These are phyloP conservation scores for Zonotrichia leucophrys DNA, from an alignment of 2,113 vertebrate genomes.

Conservation along the genomic window DNA sequence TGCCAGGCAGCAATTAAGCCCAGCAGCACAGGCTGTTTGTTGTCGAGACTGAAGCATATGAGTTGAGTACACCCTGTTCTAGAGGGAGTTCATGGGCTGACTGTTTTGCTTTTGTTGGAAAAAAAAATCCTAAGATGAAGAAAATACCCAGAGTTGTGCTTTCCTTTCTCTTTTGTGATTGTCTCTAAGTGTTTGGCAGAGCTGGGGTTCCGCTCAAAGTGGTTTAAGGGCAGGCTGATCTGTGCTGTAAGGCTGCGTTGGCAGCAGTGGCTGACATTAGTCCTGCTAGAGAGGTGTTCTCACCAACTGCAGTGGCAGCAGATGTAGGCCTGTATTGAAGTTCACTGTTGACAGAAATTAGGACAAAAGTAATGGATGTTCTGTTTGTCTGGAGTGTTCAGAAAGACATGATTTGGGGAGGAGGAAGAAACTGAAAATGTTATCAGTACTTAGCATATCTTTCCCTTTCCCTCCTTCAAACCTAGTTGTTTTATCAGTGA, in stretches of 20 bases:
- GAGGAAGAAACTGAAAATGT: background rate
- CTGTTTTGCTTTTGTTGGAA: background rate
- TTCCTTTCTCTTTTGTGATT: background rate
- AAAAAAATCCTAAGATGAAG: background rate
- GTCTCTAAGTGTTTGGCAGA: background rate
- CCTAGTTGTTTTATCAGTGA: background rate
- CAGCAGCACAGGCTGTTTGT: conserved; percentile 23
- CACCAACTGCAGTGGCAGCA: background rate
- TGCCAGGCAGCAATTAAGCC: conserved; percentile 38
- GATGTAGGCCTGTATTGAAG: background rate
- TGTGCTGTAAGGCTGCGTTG: rapidly evolving
- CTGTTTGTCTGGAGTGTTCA: background rate
- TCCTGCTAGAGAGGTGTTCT: background rate
- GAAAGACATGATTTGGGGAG: background rate
- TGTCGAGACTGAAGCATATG: background rate
- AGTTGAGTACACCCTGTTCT: conserved; percentile 41
- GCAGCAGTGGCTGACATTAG: background rate
- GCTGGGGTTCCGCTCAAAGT: background rate
- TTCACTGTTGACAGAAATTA: background rate
- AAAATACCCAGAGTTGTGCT: background rate
- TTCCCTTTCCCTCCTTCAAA: background rate
- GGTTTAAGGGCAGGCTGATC: background rate
- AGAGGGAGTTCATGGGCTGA: conserved; percentile 1
- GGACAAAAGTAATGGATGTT: background rate
- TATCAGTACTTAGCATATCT: background rate